Evolutionary conservation across 2,888 invertebrate genomes (phyloP), one percentile per base, ranked within the genome.

Genomic region (Sphecodes monilicornis): DNA sequence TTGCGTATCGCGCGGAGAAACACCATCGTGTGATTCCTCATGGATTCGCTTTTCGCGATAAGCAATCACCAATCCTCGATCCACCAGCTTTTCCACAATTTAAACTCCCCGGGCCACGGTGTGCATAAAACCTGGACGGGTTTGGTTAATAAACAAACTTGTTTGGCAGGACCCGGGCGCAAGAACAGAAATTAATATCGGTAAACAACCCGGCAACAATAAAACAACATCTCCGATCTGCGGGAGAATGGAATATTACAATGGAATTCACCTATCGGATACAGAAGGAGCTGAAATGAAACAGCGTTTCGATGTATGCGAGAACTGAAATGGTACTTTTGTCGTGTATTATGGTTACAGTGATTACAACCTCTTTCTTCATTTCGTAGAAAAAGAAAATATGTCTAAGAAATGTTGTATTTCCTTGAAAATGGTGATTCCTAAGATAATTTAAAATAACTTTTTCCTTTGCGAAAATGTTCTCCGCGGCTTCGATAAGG

Each of bases 1-100:
- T 88, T 88, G 83, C 36, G 46, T 36, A 72, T 36, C 77, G 60
- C 50, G 26, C 36, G 64, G 64, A 8, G 64, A 57, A 54, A 26
- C 64, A 5, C 18, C 64, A 6, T 32, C 29, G 64, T 32, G 18
- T 18, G 64, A 29, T 6, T 32, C 29, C 6, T 8, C 32, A 26
- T 29, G 60, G 50, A 54, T 54, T 22, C n/a, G 1, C n/a, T 29
- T 26, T 26, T 18, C 29, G 18, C 29, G 69, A 69, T 69, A 41
- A 70, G 26, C 76, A 18, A 1, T 5, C 22, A 26, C 32, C 16
- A 32, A 29, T 29, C 22, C 50, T 22, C 18, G 50, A 18, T 50
- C 18, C 50, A 16, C 50, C 16, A 16, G 5, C 18, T 60, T 60
- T 60, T 6, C 60, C 18, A 5, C 6, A 29, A 29, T 64, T 64